phyloP scores from a whole-genome alignment of 2,113 vertebrate genomes.

The Erythrolamprus reginae region DNA sequence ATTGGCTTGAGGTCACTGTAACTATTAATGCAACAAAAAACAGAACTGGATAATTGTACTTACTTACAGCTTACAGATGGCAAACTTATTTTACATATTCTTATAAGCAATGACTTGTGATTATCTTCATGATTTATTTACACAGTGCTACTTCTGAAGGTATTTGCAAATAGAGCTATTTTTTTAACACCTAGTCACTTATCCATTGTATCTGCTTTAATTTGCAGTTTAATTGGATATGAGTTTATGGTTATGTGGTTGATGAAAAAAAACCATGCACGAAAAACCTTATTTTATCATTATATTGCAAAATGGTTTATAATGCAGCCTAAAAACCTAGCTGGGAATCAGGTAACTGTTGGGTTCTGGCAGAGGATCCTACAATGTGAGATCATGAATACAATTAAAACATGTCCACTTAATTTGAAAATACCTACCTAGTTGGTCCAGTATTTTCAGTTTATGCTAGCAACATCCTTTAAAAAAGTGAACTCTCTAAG shows the following conservation, averaged over 20 bases:
- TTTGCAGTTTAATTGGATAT: constrained; percentile 2
- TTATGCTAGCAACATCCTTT: not conserved
- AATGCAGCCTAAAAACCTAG: not conserved
- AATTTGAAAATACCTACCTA: not conserved
- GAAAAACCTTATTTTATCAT: not conserved
- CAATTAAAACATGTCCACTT: not conserved
- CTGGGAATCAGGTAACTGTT: not conserved
- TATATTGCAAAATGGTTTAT: not conserved
- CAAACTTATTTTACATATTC: not conserved
- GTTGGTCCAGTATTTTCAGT: not conserved
- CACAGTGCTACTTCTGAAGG: constrained; percentile 9
- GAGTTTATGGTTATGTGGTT: not conserved
- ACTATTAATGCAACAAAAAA: not conserved
- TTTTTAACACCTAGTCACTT: not conserved
- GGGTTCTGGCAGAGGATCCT: not conserved
- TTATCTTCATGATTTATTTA: not conserved
- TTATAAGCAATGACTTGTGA: not conserved
- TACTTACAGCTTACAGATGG: not conserved
- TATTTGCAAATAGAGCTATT: not conserved
- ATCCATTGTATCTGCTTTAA: not conserved
- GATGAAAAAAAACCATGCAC: not conserved
- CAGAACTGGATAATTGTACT: not conserved
- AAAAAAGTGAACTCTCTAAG: not conserved
- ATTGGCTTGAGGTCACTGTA: not conserved
- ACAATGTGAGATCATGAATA: not conserved